phyloP scores from a whole-genome alignment of 2,888 invertebrate genomes.

The Bugula neritina region DNA sequence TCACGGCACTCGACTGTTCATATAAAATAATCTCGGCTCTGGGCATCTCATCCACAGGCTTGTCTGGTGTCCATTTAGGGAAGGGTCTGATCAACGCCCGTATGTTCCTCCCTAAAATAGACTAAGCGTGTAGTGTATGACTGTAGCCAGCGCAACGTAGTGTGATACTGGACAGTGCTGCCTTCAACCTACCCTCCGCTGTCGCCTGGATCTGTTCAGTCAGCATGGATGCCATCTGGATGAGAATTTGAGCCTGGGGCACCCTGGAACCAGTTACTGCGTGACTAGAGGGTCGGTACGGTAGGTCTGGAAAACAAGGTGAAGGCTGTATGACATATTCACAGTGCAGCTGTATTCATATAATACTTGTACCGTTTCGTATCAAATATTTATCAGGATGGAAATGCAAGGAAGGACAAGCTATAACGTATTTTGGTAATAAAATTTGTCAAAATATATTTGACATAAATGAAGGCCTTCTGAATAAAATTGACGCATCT shows the following conservation, averaged over 20 bases:
- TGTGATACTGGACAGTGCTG: neutral
- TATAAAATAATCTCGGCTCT: conserved; percentile 44
- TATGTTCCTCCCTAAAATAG: neutral
- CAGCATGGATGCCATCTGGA: conserved; percentile 50
- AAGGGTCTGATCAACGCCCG: conserved; percentile 34
- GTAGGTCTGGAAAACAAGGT: conserved; percentile 16
- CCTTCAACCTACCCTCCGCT: conserved; percentile 3
- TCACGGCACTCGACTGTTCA: conserved; percentile 31
- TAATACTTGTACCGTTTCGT: no score
- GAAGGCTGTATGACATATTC: no score
- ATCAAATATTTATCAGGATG: no score
- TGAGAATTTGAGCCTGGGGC: conserved; percentile 46
- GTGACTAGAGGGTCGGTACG: conserved; percentile 17
- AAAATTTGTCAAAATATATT: no score
- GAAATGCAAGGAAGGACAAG: no score
- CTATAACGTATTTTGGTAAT: no score
- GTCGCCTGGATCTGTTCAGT: conserved; percentile 34
- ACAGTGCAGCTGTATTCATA: no score
- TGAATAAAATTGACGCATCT: no score
- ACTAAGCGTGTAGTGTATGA: neutral
- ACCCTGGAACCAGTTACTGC: conserved; percentile 33
- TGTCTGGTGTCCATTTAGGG: conserved; percentile 38
- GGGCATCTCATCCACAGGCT: conserved; percentile 35
- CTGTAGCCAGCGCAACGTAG: neutral
- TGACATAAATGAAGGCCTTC: no score